Percentiles rank a stretch among this genome's conserved stretches.
Conservation (phyloP, 2,888 invertebrate genomes). For the Ichneumoninae sp. region DNA sequence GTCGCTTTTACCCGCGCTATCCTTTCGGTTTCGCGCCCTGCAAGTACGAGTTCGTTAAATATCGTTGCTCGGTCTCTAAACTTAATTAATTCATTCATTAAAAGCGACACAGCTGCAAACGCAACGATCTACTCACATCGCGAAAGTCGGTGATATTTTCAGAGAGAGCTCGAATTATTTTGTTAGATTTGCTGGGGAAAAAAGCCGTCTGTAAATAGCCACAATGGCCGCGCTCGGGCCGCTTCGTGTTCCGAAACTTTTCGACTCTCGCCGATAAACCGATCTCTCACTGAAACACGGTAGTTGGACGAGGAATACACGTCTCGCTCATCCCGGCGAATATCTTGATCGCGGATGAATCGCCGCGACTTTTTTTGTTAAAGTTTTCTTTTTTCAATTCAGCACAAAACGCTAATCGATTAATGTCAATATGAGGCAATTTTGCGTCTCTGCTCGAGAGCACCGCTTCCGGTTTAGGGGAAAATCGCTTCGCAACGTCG, state of each 20-base stretch:
- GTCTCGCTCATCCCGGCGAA: neutral
- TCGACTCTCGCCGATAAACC: neutral
- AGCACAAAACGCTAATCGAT: slow-evolving; percentile 8
- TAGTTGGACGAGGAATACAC: neutral
- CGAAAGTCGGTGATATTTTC: neutral
- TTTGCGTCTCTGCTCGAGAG: slow-evolving; percentile 9
- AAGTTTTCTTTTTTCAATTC: neutral
- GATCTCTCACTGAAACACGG: neutral
- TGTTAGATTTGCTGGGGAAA: slow-evolving; percentile 6
- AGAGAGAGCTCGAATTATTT: neutral
- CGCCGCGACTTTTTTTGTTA: neutral
- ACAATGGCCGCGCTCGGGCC: slow-evolving; percentile 46
- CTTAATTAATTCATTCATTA: too few relatives aligned
- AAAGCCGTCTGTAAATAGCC: slow-evolving; percentile 44
- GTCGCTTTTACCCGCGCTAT: slow-evolving; percentile 84
- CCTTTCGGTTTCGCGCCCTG: slow-evolving; percentile 92
- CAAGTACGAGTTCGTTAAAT: slow-evolving; percentile 55
- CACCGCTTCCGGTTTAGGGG: slow-evolving; percentile 27
- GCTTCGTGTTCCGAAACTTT: neutral
- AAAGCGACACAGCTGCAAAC: neutral
- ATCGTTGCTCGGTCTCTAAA: neutral
- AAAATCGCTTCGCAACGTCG: neutral
- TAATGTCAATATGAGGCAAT: slow-evolving; percentile 37
- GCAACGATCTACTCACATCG: slow-evolving; percentile 22
- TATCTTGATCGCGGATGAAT: neutral